These are phyloP conservation scores for Cylindroiulus punctatus DNA, from an alignment of 2,888 invertebrate species.

Conservation along the genomic window DNA sequence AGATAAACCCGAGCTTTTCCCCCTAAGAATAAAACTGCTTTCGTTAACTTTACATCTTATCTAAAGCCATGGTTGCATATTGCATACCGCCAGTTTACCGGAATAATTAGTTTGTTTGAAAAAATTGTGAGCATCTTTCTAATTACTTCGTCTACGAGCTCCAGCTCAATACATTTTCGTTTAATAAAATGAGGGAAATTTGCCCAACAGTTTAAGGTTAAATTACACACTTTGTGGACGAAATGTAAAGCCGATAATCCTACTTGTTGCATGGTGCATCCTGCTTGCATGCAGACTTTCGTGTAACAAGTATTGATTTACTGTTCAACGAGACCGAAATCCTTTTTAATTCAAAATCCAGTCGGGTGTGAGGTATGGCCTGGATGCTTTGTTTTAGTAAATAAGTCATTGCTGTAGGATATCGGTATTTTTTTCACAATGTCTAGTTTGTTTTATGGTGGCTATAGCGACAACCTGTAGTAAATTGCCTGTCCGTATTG, in stretches of 20 bases:
- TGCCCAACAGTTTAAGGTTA: not conserved
- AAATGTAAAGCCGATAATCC: constrained; percentile 33
- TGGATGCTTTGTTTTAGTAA: not conserved
- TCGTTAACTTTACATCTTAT: constrained; percentile 24
- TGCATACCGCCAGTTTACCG: not conserved
- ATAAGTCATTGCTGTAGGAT: not conserved
- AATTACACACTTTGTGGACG: constrained; percentile 14
- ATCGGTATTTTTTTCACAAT: not conserved
- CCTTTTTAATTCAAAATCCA: constrained; percentile 31
- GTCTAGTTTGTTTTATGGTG: constrained; percentile 39
- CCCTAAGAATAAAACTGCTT: constrained; percentile 18
- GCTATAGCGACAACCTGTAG: constrained; percentile 14
- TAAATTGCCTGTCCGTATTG: constrained; percentile 32
- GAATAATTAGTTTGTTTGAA: not conserved
- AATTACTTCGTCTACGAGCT: constrained; percentile 7
- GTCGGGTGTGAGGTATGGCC: not conserved
- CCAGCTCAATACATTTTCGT: not conserved
- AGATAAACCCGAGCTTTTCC: not conserved
- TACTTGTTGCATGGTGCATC: constrained; percentile 31
- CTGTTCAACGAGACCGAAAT: constrained; percentile 30
- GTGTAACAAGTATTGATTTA: constrained; percentile 36
- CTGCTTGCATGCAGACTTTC: not conserved
- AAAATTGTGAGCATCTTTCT: not conserved
- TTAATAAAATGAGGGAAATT: constrained; percentile 18
- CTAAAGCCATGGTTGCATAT: not conserved